These are phyloP conservation scores for Redunca redunca DNA, from an alignment of 2,113 vertebrate species.

Conservation along the genomic window DNA sequence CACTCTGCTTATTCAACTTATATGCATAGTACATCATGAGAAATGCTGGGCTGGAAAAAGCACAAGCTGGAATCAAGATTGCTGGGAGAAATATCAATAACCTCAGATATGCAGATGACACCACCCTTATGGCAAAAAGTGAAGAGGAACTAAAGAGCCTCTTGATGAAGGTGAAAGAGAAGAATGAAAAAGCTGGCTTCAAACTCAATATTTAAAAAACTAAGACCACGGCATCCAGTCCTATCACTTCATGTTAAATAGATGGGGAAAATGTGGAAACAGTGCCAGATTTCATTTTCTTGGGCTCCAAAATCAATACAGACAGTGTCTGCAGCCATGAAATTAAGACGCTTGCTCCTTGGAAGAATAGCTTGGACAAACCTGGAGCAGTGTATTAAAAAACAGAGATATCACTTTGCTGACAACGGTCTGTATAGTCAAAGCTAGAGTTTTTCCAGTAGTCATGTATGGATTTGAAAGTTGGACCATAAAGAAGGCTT, in stretches of 20 bases:
- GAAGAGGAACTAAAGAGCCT: background rate
- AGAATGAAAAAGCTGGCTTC: background rate
- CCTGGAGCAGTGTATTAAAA: background rate
- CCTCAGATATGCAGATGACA: background rate
- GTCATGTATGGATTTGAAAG: background rate
- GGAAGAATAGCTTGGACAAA: background rate
- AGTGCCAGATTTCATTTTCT: background rate
- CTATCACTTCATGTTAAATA: background rate
- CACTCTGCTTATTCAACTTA: no score
- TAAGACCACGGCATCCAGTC: background rate
- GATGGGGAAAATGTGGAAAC: background rate
- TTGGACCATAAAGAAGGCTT: background rate
- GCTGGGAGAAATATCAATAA: background rate
- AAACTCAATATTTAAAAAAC: background rate
- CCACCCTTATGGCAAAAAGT: background rate
- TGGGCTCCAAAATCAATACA: background rate
- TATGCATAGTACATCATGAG: background rate
- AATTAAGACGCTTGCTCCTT: background rate
- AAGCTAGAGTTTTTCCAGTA: background rate
- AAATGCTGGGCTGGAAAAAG: background rate
- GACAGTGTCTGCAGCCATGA: background rate
- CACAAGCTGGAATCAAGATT: background rate
- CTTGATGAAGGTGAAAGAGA: background rate
- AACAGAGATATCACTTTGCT: background rate
- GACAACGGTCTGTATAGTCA: background rate